phyloP scores from a whole-genome alignment of 1,140 invertebrate species.

The Pseudachorutes palmiensis region DNA sequence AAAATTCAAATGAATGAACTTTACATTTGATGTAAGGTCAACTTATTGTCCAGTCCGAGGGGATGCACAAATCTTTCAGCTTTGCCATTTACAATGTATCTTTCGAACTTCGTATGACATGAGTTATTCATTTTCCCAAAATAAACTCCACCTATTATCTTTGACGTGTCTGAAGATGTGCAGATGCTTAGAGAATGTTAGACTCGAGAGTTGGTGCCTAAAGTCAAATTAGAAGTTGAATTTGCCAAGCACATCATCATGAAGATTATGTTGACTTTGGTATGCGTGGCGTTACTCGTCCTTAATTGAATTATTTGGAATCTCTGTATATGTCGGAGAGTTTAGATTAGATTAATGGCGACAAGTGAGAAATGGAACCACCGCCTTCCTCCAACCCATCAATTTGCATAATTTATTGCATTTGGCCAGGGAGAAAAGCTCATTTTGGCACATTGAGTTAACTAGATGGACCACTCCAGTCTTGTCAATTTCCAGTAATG shows the following conservation, averaged over 20 bases:
- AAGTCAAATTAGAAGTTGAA: background rate
- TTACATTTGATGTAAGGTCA: background rate
- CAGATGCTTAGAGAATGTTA: too few species aligned
- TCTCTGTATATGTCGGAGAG: constrained; percentile 26
- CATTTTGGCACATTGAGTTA: background rate
- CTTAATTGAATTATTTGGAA: constrained; percentile 32
- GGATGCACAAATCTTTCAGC: too few species aligned
- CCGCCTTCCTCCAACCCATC: constrained; percentile 9
- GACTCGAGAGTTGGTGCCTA: background rate
- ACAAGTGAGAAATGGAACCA: constrained; percentile 9
- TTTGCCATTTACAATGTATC: too few species aligned
- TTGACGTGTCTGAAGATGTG: too few species aligned
- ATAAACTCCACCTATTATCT: too few species aligned
- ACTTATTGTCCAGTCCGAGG: too few species aligned
- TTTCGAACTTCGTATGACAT: too few species aligned
- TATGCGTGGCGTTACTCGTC: background rate
- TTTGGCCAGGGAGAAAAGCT: background rate
- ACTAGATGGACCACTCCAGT: too few species aligned
- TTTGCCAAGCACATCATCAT: too few species aligned
- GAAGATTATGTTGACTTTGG: background rate
- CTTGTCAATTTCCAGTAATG: too few species aligned
- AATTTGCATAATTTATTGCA: constrained; percentile 35
- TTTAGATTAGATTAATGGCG: constrained; percentile 30
- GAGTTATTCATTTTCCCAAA: too few species aligned
- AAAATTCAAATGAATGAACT: background rate